Base-by-base conservation (phyloP, 2,888 invertebrate genomes). In the Campopleginae sp. region DNA sequence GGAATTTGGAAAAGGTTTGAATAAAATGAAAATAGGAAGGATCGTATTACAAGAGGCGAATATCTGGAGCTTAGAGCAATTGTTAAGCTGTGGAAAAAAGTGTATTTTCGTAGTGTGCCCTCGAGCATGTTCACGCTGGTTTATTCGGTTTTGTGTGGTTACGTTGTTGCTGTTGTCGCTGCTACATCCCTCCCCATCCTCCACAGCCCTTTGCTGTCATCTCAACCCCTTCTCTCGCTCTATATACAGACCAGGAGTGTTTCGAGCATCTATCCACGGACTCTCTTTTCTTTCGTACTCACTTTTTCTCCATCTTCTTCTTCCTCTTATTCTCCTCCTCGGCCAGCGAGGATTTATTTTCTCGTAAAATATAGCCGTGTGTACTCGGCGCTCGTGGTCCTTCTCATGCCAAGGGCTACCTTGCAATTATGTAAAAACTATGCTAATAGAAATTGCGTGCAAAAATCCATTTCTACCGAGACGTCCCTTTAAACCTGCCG, bases 401-500 rank as follows among this genome's bases (percentile, higher is more conserved):
- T 71, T 71, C 61, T 72, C 27, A 77, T 74, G 42, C 78, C 78
- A 68, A 71, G 86, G 88, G 88, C 87, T 87, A 78, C 79, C 71
- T 87, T 86, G 90, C 90, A 92, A 92, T 92, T 92, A 93, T 92
- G 92, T 90, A 91, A 92, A 92, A 92, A 91, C 90, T 93, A 92
- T 92, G 92, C 92, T 92, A 92, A 92, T 92, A 92, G 91, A 91
- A 91, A 92, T 92, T 92, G 90, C 90, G 89, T 87, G 89, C 90
- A 90, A 90, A 91, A 92, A 91, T 92, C 90, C 89, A 92, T 91
- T 92, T 92, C 90, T 89, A 44, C 58, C 46, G 72, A 68, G 72
- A 86, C 61, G 79, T 58, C 65, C 44, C 33, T 61, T 44, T 27
- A 68, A 48, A 74, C 65, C 65, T 48, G 51, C 65, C 17, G 72